phyloP scores from a whole-genome alignment of 2,888 invertebrate species.

The Cremastinae sp. region DNA sequence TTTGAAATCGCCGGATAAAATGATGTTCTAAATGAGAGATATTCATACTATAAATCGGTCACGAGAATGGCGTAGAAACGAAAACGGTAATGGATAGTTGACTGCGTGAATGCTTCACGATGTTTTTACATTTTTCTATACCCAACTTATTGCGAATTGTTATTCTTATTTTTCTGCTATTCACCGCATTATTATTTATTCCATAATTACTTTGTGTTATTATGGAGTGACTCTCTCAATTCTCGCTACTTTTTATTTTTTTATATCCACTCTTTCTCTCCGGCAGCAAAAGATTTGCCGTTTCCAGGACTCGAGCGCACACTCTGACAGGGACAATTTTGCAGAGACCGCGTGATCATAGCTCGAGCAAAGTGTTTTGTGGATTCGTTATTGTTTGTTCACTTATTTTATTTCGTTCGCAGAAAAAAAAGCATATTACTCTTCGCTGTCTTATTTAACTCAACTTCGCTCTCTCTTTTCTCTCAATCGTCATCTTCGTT shows the following conservation, averaged over 20 bases:
- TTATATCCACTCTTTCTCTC: background rate
- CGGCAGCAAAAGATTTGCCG: too few relatives aligned
- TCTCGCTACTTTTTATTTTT: background rate
- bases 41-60: slow-evolving; percentile 22
- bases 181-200: slow-evolving; percentile 42
- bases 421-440: too few relatives aligned
- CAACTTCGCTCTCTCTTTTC: too few relatives aligned
- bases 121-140: slow-evolving; percentile 33
- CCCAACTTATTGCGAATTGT: slow-evolving; percentile 12
- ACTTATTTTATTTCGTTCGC: too few relatives aligned
- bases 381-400: too few relatives aligned
- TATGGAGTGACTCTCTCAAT: slow-evolving; percentile 44
- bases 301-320: background rate
- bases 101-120: slow-evolving; percentile 38
- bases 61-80: background rate
- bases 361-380: too few relatives aligned
- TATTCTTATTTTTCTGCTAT: background rate
- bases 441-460: too few relatives aligned
- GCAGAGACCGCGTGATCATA: too few relatives aligned
- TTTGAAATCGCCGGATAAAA: background rate
- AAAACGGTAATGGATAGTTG: slow-evolving; percentile 19
- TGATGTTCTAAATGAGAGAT: slow-evolving; percentile 7
- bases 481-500: too few relatives aligned
- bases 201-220: slow-evolving; percentile 38
- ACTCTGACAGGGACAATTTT: too few relatives aligned